These are phyloP conservation scores for cattle (Bos taurus) DNA, from an alignment of 2,113 vertebrate genomes.

Conservation along the genomic window DNA sequence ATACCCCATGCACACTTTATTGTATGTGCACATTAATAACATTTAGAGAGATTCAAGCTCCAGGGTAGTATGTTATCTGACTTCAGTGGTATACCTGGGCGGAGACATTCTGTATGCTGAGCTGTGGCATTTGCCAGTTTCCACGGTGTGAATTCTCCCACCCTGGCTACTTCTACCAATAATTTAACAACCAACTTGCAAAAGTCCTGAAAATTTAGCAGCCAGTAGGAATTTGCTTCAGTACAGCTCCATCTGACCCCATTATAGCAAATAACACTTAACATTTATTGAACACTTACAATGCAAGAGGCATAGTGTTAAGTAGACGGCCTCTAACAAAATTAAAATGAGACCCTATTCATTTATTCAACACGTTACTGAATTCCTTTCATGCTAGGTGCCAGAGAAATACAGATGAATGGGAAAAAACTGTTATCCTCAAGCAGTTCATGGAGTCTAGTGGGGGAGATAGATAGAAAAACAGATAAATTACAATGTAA, in stretches of 20 bases:
- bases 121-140: background rate
- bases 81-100: background rate
- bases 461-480: background rate
- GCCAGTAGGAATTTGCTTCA: background rate
- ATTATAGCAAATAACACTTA: constrained; percentile 5
- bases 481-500: constrained; percentile 8
- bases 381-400: constrained; percentile 35
- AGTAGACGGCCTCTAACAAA: background rate
- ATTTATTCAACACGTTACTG: constrained; percentile 22
- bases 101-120: background rate
- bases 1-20: background rate
- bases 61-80: background rate
- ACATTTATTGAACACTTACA: constrained; percentile 17
- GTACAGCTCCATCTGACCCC: background rate
- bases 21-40: background rate
- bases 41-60: background rate
- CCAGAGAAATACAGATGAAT: constrained; percentile 46
- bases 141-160: background rate
- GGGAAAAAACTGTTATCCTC: constrained; percentile 20
- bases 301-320: background rate
- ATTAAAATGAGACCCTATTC: constrained; percentile 2
- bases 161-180: background rate
- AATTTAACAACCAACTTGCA: background rate
- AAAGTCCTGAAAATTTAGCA: constrained; percentile 16
- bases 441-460: constrained; percentile 21